phyloP scores from a whole-genome alignment of 2,797 vertebrate genomes.

The Choloepus didactylus region DNA sequence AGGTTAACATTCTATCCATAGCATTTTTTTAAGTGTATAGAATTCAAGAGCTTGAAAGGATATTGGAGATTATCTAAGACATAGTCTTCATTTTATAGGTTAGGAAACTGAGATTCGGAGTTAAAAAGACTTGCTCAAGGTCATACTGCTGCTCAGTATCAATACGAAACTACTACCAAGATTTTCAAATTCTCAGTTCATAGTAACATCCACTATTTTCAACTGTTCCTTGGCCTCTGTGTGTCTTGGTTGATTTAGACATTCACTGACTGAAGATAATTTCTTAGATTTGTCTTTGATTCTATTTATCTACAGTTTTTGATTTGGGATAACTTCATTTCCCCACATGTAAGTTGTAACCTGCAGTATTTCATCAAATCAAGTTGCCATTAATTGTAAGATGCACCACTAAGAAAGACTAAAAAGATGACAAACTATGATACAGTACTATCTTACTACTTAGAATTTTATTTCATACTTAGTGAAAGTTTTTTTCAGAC shows the following conservation, averaged over 20 bases:
- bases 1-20: background rate
- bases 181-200: background rate
- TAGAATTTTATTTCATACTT: slow-evolving; percentile 2
- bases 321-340: background rate
- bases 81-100: background rate
- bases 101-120: background rate
- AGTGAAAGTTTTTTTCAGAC: background rate
- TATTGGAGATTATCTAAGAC: background rate
- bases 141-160: background rate
- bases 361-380: background rate
- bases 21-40: background rate
- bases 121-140: background rate
- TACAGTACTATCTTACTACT: background rate
- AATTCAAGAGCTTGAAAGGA: background rate
- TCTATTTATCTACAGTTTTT: background rate
- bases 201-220: background rate
- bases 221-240: background rate
- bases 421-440: slow-evolving; percentile 3
- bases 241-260: background rate
- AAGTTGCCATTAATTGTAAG: background rate
- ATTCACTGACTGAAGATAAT: background rate
- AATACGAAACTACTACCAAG: background rate
- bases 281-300: slow-evolving; percentile 16
- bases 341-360: slow-evolving; percentile 35
- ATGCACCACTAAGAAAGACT: background rate